Base-by-base conservation (phyloP, 2,888 invertebrate species). In the Lacanobia wlatinum region DNA sequence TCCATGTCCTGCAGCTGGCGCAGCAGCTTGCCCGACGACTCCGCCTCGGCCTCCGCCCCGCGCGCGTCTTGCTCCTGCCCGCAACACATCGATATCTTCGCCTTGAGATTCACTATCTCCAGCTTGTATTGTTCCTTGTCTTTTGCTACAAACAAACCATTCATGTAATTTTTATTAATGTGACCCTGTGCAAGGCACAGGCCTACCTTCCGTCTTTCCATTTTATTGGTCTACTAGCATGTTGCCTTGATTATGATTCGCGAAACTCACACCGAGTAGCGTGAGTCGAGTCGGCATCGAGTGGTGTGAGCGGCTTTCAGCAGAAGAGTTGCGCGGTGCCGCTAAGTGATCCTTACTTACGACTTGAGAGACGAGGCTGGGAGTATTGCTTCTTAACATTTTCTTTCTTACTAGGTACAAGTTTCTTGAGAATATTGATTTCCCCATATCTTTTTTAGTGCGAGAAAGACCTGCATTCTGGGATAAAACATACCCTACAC, bases 1-100 rank as follows among this genome's bases (percentile, higher is more conserved):
- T 97, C 97, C 53, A 97, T 89, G 70, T 94, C 94, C 70, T 96
- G 92, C 48, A 97, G 91, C 87, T 97, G 97, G 38, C 92, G 94
- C 43, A 90, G 74, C 9, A 95, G 86, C 71, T 91, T 92, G 0
- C 80, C 82, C 0, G 89, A 81, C 18, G 87, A 85, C n/a, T 93
- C 92, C 0, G 80, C 77, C 0, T 80, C 85, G 0, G 83, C 85
- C 18, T 90, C 90, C 1, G 81, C 40, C 14, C 82, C 84, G 3
- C 70, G 83, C 0, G 82, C 52, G 55, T 91, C 91, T 0, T 87
- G 79, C 18, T 94, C 92, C 59, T 92, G 90, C 0, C 93, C 92
- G 72, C 94, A 93, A 70, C 92, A 93, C 58, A 92, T 78, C 0
- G 95, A 94, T 73, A 95, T 93, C 87, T 92, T 94, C 2, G 93